Evolutionary conservation across 2,113 vertebrate genomes (phyloP).

Genomic region (Hiodon tergisus): DNA sequence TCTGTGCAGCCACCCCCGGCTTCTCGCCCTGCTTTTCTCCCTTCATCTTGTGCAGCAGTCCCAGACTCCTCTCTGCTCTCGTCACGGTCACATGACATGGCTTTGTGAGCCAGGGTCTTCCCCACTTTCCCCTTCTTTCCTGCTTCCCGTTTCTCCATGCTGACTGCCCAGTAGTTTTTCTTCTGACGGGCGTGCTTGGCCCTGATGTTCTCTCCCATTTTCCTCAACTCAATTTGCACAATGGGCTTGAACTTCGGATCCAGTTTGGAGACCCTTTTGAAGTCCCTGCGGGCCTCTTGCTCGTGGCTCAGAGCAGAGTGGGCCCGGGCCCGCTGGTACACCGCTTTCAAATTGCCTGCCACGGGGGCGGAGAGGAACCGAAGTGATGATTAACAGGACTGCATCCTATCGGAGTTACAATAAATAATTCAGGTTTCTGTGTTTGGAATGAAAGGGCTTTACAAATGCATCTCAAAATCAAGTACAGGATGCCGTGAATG

Average conservation of each 20-base stretch:
- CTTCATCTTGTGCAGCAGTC: slow-evolving; percentile 15
- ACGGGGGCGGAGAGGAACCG: slow-evolving; percentile 13
- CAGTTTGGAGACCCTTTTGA: slow-evolving; percentile 56
- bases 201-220: slow-evolving; percentile 61
- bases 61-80: neutral
- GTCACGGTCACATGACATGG: neutral
- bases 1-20: slow-evolving; percentile 18
- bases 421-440: slow-evolving; percentile 51
- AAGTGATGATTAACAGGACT: slow-evolving; percentile 26
- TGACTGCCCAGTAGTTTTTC: slow-evolving; percentile 65
- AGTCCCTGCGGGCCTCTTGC: slow-evolving; percentile 58
- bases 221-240: slow-evolving; percentile 64
- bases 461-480: too few species aligned
- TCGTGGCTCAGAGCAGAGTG: slow-evolving; percentile 67
- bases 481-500: too few species aligned
- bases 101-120: slow-evolving; percentile 7
- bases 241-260: slow-evolving; percentile 61
- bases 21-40: slow-evolving; percentile 25
- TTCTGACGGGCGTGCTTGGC: slow-evolving; percentile 52
- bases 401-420: neutral
- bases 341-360: slow-evolving; percentile 70
- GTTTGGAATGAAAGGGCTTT: too few species aligned
- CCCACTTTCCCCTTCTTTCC: slow-evolving; percentile 35
- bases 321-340: slow-evolving; percentile 71
- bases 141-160: slow-evolving; percentile 48